A percentile compares a stretch with the other conserved stretches of the same genome.
These are phyloP conservation scores for Phrynocephalus versicolor DNA, from an alignment of 2,113 vertebrate species.

Conservation along the genomic window DNA sequence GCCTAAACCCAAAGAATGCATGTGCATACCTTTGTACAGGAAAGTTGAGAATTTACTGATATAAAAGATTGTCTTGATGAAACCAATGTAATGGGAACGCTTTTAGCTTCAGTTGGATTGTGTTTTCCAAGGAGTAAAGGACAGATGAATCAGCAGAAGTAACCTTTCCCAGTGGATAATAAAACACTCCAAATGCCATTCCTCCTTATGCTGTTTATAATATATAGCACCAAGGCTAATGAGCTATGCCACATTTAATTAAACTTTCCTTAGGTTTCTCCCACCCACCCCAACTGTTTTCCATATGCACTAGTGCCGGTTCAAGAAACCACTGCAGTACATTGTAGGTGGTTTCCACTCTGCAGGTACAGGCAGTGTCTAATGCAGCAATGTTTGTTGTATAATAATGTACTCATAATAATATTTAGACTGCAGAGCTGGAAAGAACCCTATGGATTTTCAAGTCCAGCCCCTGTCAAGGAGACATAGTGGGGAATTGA, in stretches of 20 bases:
- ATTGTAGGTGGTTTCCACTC: too few relatives aligned
- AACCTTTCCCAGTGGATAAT: not conserved
- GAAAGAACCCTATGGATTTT: too few relatives aligned
- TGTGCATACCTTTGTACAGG: not conserved
- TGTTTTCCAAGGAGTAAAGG: not conserved
- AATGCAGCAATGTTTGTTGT: not conserved
- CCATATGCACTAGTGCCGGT: not conserved
- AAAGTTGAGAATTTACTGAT: not conserved
- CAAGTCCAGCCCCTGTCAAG: too few relatives aligned
- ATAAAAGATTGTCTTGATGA: not conserved
- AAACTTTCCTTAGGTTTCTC: not conserved
- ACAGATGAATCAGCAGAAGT: not conserved
- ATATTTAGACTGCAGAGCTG: too few relatives aligned
- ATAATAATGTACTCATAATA: too few relatives aligned
- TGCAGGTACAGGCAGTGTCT: not conserved
- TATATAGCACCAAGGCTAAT: constrained; percentile 4
- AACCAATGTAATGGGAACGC: not conserved
- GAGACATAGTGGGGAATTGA: too few relatives aligned
- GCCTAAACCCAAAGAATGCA: not conserved
- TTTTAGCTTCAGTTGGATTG: not conserved
- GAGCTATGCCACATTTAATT: constrained; percentile 6
- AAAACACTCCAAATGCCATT: not conserved
- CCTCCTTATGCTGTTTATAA: constrained; percentile 2
- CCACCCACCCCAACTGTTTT: constrained; percentile 7
- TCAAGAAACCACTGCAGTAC: not conserved